Base-by-base conservation (phyloP, 2,888 invertebrate species). In the Proisotoma minuta region DNA sequence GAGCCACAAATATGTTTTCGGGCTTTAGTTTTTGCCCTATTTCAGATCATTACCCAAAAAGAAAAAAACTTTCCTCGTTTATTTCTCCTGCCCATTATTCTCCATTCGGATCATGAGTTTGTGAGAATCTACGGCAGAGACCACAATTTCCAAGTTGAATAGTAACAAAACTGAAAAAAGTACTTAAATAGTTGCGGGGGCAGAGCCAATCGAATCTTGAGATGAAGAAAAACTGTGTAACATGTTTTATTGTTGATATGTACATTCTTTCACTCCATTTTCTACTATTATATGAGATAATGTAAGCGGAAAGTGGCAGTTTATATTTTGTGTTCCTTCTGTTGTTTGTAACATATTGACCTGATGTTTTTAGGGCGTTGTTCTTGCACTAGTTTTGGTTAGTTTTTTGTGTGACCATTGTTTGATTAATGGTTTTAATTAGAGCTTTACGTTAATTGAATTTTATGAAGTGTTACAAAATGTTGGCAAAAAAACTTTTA, bases 41-140 rank as follows among this genome's bases (percentile, higher is more conserved):
- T 67, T 5, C 47, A 68, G 62, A 68, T 68, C 68, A 68, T 68
- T 68, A 68, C 68, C 68, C 65, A 65, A 54, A 60, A 54, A 56
- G 43, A 28, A 67, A 64, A 64, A 67, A 68, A 68, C 62, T 68
- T 68, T 68, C 50, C 68, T 68, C 68, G 68, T 68, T 68, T 68
- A 68, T 68, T 68, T 65, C 60, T 52, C 63, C 60, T 60, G 62
- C 56, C 68, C 65, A 68, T 68, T 68, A 64, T 67, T 67, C 67
- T 67, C 67, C 67, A 67, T 67, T 67, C 67, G 59, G 60, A 64
- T 64, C 62, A 64, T 64, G 64, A 64, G 67, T 54, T 62, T 57
- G 57, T 59, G 59, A 57, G 60, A 64, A 34, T 34, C 8, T 29
- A 51, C 51, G 43, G 54, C 29, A 29, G 15, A 15, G 50, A 48